Evolutionary conservation across 2,888 invertebrate species (phyloP).

Genomic region (Dolichomitus sp.): DNA sequence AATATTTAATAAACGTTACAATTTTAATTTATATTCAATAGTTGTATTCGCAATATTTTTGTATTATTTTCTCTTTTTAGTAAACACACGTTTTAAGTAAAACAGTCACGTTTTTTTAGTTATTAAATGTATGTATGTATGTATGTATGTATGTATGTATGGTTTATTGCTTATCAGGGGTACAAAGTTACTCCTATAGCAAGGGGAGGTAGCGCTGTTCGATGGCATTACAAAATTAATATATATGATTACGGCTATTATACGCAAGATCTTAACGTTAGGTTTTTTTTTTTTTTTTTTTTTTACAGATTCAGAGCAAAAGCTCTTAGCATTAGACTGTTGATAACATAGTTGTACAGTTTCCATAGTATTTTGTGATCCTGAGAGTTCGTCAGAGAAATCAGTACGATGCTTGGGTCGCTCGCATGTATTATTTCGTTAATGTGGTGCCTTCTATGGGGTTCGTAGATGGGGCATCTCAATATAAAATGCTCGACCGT

Average conservation of each 20-base stretch:
- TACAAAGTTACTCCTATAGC: not conserved
- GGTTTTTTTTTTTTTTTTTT: too few relatives aligned
- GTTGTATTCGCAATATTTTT: too few relatives aligned
- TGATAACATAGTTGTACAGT: not conserved
- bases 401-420: not conserved
- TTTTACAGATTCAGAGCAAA: slow-evolving; percentile 11
- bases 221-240: too few relatives aligned
- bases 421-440: not conserved
- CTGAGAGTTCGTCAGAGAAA: not conserved
- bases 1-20: too few relatives aligned
- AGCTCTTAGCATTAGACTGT: slow-evolving; percentile 19
- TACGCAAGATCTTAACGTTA: too few relatives aligned
- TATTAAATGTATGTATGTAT: too few relatives aligned
- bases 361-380: slow-evolving; percentile 9
- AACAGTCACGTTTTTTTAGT: too few relatives aligned
- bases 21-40: too few relatives aligned
- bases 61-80: too few relatives aligned
- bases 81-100: too few relatives aligned
- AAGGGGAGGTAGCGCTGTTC: not conserved
- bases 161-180: not conserved
- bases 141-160: too few relatives aligned
- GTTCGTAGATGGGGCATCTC: slow-evolving; percentile 13
- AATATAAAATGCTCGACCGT: slow-evolving; percentile 3
- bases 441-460: slow-evolving; percentile 9
- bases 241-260: too few relatives aligned